Base-by-base conservation (phyloP, 1,140 invertebrate species). In the Eueides isabella region DNA sequence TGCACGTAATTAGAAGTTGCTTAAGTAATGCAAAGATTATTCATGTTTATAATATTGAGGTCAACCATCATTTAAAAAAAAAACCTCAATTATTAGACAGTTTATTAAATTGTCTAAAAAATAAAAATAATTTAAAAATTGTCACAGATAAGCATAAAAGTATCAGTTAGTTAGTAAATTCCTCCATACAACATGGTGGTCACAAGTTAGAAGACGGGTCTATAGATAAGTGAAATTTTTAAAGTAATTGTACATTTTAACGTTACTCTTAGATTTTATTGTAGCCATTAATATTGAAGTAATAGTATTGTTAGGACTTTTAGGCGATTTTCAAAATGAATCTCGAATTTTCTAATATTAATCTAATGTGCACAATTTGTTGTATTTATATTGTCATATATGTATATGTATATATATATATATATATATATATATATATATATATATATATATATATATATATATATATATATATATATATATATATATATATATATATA, bases 141-240 rank as follows among this genome's bases (percentile, higher is more conserved):
- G 44, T 9, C 44, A 26, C 44, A 19, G 19, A 19, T 48, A 48
- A 23, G 44, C 44, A 48, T 48, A 48, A 48, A 48, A 19, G 9
- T 48, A 48, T 55, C 11, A 26, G n/a, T 23, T 23, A 55, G 23
- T 23, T 65, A 65, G 4, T 1, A 55, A 55, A 55, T 55, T 55
- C 48, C 48, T 55, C 48, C 31, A 12, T 14, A 9, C 7, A 19
- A 9, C 19, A 65, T 1, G 35, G 29, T 19, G 30, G 19, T 65
- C 63, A 65, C 63, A 55, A 55, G 48, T 55, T 55, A 2, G 23
- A 55, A 55, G 19, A 55, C 48, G 48, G 48, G 48, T 55, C 48
- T 55, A 26, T 11, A 55, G 23, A 55, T 55, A 55, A 55, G 19
- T 26, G 2, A 55, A 55, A 26, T 55, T 55, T 5, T 55, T 26